Evolutionary conservation across 2,888 invertebrate genomes (phyloP), one percentile per base, ranked within the genome.

Genomic region (Mythimna albipuncta): DNA sequence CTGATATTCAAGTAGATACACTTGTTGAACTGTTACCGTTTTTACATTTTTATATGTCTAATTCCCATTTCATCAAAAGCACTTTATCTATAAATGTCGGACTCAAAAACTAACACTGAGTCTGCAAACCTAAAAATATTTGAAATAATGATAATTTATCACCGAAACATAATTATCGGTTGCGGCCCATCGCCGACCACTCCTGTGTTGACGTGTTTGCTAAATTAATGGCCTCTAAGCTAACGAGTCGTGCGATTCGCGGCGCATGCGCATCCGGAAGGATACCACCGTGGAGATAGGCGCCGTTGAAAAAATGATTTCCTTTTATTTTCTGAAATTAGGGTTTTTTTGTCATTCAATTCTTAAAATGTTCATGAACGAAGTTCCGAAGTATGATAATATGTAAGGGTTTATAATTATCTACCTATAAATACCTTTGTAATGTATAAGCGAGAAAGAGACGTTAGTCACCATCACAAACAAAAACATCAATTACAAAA

Each of bases 121-220:
- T 55, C 26, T 59, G 7, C 62, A 71, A 59, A 57, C n/a, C 13
- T 16, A 54, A 83, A 81, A 77, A 80, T 77, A 68, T 69, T 76
- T 68, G 50, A 10, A 55, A 38, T 61, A 75, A 72, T 55, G 19
- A 71, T 72, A 85, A 86, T 85, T 76, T 73, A 80, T 82, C 75
- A 81, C 87, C 87, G n/a, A 74, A 81, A 82, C 86, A 89, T 90
- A 87, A 89, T 81, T 72, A 85, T 87, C 58, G 77, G 91, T 91
- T 88, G 77, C 89, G 90, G 76, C 89, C 90, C 93, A 93, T 94
- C 87, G 89, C 91, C 77, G 38, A 78, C 77, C 91, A 90, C 90
- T 91, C 88, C 87, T 72, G 92, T 93, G 95, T 93, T 94, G 95
- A 94, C 93, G 85, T 92, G 89, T 90, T 83, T 82, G 82, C 85